These are phyloP conservation scores for Proterorhinus semilunaris DNA, from an alignment of 2,113 vertebrate genomes.

Conservation along the genomic window DNA sequence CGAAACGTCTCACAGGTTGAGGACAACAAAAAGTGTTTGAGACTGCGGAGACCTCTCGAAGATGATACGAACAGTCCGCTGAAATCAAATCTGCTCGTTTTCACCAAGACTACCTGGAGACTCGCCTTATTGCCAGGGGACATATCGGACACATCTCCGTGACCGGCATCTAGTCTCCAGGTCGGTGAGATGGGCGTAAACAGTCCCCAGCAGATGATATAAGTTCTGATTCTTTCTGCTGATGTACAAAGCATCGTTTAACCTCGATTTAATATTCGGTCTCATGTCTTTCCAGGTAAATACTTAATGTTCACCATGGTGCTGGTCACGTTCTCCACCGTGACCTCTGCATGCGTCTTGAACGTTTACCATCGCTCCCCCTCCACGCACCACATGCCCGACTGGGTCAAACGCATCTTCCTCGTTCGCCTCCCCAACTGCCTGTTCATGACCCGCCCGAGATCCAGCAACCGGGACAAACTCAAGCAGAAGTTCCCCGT, in stretches of 20 bases:
- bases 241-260: background rate
- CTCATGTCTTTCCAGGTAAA: conserved; percentile 63
- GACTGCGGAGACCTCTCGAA: too few relatives aligned
- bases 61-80: too few relatives aligned
- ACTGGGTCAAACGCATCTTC: conserved; percentile 79
- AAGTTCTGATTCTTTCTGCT: too few relatives aligned
- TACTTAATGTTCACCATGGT: conserved; percentile 85
- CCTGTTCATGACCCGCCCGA: conserved; percentile 78
- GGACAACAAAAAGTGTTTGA: too few relatives aligned
- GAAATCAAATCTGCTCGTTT: too few relatives aligned
- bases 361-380: conserved; percentile 82
- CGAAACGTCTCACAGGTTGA: too few relatives aligned
- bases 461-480: conserved; percentile 54
- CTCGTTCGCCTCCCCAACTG: conserved; percentile 71
- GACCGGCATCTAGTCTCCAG: too few relatives aligned
- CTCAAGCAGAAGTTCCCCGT: conserved; percentile 55
- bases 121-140: too few relatives aligned
- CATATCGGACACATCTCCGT: too few relatives aligned
- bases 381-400: conserved; percentile 80
- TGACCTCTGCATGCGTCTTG: conserved; percentile 77
- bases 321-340: conserved; percentile 80
- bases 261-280: background rate
- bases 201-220: too few relatives aligned
- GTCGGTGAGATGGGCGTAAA: too few relatives aligned
- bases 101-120: too few relatives aligned